These are phyloP conservation scores for Leptinotarsa juncta DNA, from an alignment of 2,888 invertebrate genomes.

Conservation along the genomic window DNA sequence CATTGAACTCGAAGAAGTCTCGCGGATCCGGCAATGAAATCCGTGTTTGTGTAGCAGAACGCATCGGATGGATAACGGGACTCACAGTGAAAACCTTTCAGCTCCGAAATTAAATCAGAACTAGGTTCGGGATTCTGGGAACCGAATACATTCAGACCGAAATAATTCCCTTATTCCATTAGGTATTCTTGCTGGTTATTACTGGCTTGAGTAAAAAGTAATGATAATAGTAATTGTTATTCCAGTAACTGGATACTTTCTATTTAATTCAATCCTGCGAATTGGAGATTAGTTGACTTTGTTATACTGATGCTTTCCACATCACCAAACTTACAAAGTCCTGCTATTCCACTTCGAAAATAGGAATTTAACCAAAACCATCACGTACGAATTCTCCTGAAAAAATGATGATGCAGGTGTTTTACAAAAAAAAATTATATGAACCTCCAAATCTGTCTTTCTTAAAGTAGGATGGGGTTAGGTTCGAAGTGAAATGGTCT, in stretches of 20 bases:
- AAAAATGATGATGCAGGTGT: too few species aligned
- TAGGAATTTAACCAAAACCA: too few species aligned
- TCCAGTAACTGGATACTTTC: neutral
- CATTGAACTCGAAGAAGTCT: neutral
- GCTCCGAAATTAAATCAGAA: slow-evolving; percentile 37
- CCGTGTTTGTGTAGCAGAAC: slow-evolving; percentile 26
- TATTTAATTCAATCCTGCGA: too few species aligned
- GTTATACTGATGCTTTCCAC: too few species aligned
- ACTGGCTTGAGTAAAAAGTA: neutral
- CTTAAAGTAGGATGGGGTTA: too few species aligned
- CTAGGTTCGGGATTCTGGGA: slow-evolving; percentile 25
- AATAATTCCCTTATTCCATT: slow-evolving; percentile 8
- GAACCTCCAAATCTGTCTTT: too few species aligned
- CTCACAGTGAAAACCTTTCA: slow-evolving; percentile 35
- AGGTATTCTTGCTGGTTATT: neutral
- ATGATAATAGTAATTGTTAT: neutral
- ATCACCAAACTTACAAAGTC: too few species aligned
- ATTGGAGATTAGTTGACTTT: too few species aligned
- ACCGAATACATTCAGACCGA: slow-evolving; percentile 12
- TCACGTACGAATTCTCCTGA: too few species aligned
- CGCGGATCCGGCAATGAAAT: neutral
- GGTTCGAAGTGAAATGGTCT: too few species aligned
- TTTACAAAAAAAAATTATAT: too few species aligned
- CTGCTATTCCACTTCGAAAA: too few species aligned
- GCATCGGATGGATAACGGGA: slow-evolving; percentile 24